Evolutionary conservation across 2,113 vertebrate genomes (phyloP).

Genomic region (Corythoichthys intestinalis): DNA sequence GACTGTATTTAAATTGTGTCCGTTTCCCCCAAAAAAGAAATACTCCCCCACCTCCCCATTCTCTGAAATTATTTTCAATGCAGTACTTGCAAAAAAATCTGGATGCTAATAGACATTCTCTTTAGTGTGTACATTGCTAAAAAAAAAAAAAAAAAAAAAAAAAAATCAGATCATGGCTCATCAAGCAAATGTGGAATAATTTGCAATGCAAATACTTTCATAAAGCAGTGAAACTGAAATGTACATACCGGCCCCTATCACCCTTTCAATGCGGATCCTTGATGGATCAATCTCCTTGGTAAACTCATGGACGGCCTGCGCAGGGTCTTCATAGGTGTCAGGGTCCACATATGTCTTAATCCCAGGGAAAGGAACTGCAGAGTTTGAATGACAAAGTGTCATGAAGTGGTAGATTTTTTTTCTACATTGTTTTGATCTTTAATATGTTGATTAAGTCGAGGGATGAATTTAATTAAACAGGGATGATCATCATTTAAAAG

Average conservation of each 20-base stretch:
- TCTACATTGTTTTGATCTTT: not conserved
- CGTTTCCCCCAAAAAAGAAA: slow-evolving; percentile 29
- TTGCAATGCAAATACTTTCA: not conserved
- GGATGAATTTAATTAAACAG: slow-evolving; percentile 1
- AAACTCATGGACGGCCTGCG: slow-evolving; percentile 92
- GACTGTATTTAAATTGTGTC: slow-evolving; percentile 39
- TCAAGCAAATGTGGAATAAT: not conserved
- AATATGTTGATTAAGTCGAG: not conserved
- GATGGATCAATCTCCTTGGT: slow-evolving; percentile 94
- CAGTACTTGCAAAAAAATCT: no score
- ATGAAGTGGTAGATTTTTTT: not conserved
- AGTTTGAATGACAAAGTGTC: not conserved
- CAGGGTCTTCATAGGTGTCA: slow-evolving; percentile 91
- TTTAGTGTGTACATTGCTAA: not conserved
- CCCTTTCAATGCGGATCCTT: slow-evolving; percentile 93
- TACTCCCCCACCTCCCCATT: slow-evolving; percentile 17
- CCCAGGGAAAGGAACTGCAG: slow-evolving; percentile 83
- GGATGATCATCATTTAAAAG: not conserved
- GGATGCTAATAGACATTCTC: not conserved
- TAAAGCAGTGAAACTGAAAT: not conserved
- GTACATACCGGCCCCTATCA: slow-evolving; percentile 88
- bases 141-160: no score
- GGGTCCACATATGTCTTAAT: slow-evolving; percentile 94
- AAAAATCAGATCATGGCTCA: not conserved
- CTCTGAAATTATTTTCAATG: not conserved